Evolutionary conservation across 2,797 vertebrate species (phyloP), one percentile per base, ranked within the genome.

Genomic region (Zalophus californianus): DNA sequence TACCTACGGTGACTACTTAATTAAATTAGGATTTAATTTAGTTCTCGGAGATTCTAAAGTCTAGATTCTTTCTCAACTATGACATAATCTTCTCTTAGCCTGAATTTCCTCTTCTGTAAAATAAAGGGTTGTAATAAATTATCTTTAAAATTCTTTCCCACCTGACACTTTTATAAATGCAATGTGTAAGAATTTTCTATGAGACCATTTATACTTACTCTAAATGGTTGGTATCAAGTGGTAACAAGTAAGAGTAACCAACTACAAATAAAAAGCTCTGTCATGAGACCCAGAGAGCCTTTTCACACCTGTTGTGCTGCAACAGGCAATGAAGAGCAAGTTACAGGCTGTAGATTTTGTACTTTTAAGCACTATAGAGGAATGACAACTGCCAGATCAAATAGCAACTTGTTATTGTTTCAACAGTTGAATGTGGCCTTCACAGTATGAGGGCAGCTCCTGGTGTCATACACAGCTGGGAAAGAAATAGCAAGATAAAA

Each of bases 341-440:
- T 79, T 96, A 92, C 10, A 82, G 89, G 38, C 6, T 72, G 64
- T 50, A 21, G 32, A 92, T 58, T 94, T 83, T 79, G 64, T 84
- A 89, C 75, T 95, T 89, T 93, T 91, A 72, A 88, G 60, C 82
- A 44, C n/a, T 75, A 11, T 41, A 86, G 60, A 97, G 73, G 4
- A 0, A 66, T 75, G 38, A 68, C 79, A 93, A 94, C 38, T 90
- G 83, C 56, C 89, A 98, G 79, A 96, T 27, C 14, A 97, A 72
- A 94, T 3, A 97, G 68, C 50, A 94, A 97, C 83, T 82, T 87
- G 78, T 44, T 97, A 96, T 25, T 70, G 32, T 91, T 88, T 83
- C 75, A 94, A 92, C n/a, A 79, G 94, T 0, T 23, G 88, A 91
- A 38, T 96, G 96, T 64, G 97, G 86, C 87, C 10, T 16, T 96